Percentiles rank a stretch among this genome's conserved stretches.
These are phyloP conservation scores for Lithosia quadra DNA, from an alignment of 2,888 invertebrate species.

Conservation along the genomic window DNA sequence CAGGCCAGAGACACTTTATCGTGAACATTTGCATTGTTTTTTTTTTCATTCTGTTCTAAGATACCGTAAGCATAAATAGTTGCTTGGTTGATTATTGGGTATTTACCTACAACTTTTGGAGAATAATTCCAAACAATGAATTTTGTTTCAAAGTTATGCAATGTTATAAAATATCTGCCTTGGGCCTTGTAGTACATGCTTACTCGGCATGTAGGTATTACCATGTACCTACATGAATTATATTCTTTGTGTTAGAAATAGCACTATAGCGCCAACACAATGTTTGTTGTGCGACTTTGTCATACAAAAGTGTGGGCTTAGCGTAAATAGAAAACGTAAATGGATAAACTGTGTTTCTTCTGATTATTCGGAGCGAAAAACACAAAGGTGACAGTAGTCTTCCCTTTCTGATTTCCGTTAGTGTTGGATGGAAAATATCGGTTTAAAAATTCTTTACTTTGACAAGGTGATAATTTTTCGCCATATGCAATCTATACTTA, in stretches of 20 bases:
- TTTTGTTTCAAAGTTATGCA: not conserved
- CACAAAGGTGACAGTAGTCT: not conserved
- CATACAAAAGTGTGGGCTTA: constrained; percentile 15
- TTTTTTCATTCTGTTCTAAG: no score
- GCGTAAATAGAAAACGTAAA: constrained; percentile 27
- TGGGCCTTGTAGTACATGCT: not conserved
- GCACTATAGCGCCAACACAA: not conserved
- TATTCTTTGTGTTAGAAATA: not conserved
- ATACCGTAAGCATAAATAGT: not conserved
- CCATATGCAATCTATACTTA: no score
- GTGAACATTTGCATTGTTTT: not conserved
- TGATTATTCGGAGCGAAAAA: not conserved
- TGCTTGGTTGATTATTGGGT: not conserved
- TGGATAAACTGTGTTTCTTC: constrained; percentile 13
- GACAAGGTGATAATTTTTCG: not conserved
- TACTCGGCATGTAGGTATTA: no score
- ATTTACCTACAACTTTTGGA: not conserved
- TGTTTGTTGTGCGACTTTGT: constrained; percentile 18
- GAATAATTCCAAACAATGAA: not conserved
- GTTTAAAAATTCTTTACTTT: not conserved
- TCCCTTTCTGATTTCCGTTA: not conserved
- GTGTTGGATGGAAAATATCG: not conserved
- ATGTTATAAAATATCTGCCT: not conserved
- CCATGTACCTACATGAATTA: not conserved
- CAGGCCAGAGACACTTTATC: constrained; percentile 4